A percentile compares a stretch with the other conserved stretches of the same genome.
Conservation (phyloP, 2,797 vertebrate species). For the Girardinus metallicus region DNA sequence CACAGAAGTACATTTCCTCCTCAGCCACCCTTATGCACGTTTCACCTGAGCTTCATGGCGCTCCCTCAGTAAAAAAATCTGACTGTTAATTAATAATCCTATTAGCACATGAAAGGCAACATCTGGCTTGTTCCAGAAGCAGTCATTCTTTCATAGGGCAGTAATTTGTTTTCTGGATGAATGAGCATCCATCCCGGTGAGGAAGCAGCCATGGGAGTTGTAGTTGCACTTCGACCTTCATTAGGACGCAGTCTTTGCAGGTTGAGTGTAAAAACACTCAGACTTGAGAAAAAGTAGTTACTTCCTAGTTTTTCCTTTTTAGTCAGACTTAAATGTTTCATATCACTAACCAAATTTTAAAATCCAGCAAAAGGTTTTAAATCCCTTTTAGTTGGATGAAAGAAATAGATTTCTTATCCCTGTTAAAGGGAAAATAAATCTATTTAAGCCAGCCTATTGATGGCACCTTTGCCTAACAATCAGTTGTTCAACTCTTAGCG, state of each 20-base stretch:
- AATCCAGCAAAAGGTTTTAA: neutral
- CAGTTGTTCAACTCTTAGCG: neutral
- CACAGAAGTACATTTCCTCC: neutral
- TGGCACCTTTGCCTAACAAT: neutral
- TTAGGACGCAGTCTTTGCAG: slow-evolving; percentile 24
- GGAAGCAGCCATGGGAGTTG: slow-evolving; percentile 34
- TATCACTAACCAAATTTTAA: neutral
- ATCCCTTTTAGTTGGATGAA: no score
- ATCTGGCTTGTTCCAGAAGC: slow-evolving; percentile 72
- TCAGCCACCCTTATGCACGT: slow-evolving; percentile 11
- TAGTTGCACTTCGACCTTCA: slow-evolving; percentile 39
- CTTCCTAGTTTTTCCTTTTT: neutral
- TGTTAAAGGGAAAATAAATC: neutral
- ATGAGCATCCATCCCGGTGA: slow-evolving; percentile 43
- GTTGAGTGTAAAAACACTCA: neutral
- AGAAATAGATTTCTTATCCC: no score
- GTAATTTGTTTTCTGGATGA: slow-evolving; percentile 69
- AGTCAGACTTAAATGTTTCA: neutral
- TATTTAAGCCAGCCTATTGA: neutral
- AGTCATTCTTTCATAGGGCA: slow-evolving; percentile 54
- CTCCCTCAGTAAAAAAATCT: slow-evolving; percentile 18
- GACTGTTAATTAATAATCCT: slow-evolving; percentile 76
- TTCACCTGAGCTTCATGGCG: slow-evolving; percentile 35
- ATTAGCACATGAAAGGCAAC: slow-evolving; percentile 80
- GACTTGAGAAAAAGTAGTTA: neutral